Evolutionary conservation across 2,888 invertebrate genomes (phyloP).

Genomic region (Idaea dimidiata): DNA sequence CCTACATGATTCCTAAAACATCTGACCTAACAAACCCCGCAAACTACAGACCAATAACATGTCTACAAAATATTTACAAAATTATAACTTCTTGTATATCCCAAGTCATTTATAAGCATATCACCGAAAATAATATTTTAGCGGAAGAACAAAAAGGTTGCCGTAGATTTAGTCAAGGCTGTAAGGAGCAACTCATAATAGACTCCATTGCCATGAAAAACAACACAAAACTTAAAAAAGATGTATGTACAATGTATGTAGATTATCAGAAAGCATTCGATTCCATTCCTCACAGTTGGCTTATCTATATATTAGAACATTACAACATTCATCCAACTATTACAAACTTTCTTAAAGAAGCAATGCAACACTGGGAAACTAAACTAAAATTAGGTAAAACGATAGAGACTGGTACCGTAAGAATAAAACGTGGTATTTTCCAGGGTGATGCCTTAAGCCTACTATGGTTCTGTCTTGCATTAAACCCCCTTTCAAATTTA

Average conservation of each 20-base stretch:
- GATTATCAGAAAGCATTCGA: slow-evolving; percentile 33
- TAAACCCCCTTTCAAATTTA: slow-evolving; percentile 4
- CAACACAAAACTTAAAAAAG: slow-evolving; percentile 25
- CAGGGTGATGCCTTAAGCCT: slow-evolving; percentile 6
- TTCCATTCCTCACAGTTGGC: slow-evolving; percentile 26
- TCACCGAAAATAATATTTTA: slow-evolving; percentile 22
- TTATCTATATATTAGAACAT: background rate
- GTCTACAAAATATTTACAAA: slow-evolving; percentile 33
- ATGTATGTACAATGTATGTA: slow-evolving; percentile 23
- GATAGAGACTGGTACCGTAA: slow-evolving; percentile 14
- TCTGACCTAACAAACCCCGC: slow-evolving; percentile 19
- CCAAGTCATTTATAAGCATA: slow-evolving; percentile 23
- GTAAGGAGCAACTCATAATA: slow-evolving; percentile 9
- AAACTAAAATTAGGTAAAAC: slow-evolving; percentile 10
- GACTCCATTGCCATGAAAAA: slow-evolving; percentile 13
- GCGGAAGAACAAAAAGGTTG: slow-evolving; percentile 31
- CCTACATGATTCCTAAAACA: slow-evolving; percentile 30
- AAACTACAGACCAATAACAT: slow-evolving; percentile 34
- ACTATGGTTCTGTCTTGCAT: background rate
- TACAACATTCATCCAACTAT: slow-evolving; percentile 27
- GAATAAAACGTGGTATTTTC: slow-evolving; percentile 23
- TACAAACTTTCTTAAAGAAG: slow-evolving; percentile 3
- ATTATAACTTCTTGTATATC: slow-evolving; percentile 26
- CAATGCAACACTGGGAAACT: slow-evolving; percentile 23
- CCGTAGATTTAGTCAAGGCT: slow-evolving; percentile 20